Evolutionary conservation across 2,888 invertebrate genomes (phyloP).

Genomic region (Sarcophaga subvicina): DNA sequence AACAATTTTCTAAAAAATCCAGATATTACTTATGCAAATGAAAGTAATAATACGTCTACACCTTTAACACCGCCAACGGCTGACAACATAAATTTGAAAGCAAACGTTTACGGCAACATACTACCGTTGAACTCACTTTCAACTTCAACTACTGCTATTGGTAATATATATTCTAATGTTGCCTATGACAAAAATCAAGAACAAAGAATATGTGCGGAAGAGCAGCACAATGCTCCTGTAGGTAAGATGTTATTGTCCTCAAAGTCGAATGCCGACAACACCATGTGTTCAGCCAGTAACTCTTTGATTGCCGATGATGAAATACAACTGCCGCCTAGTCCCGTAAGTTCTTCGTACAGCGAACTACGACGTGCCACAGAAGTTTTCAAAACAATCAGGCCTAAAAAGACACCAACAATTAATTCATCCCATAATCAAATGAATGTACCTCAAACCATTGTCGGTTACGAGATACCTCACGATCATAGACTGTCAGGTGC

Average conservation of each 20-base stretch:
- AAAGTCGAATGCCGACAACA: conserved; percentile 30
- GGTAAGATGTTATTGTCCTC: conserved; percentile 82
- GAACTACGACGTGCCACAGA: conserved; percentile 92
- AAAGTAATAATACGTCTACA: conserved; percentile 23
- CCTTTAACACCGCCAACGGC: neutral
- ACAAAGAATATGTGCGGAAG: neutral
- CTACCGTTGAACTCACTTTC: neutral
- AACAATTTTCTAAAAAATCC: conserved; percentile 33
- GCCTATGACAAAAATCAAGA: conserved; percentile 33
- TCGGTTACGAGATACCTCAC: conserved; percentile 50
- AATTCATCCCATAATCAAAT: conserved; percentile 28
- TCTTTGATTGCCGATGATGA: conserved; percentile 83
- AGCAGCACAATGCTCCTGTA: conserved; percentile 84
- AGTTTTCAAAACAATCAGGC: conserved; percentile 79
- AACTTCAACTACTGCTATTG: neutral
- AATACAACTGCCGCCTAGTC: conserved; percentile 91
- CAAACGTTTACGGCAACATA: conserved; percentile 57
- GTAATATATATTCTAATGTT: conserved; percentile 66
- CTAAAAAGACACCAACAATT: conserved; percentile 30
- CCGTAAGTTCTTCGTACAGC: conserved; percentile 95
- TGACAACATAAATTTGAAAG: conserved; percentile 18
- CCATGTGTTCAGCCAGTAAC: conserved; percentile 13
- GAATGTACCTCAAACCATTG: conserved; percentile 32
- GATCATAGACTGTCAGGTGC: conserved; percentile 36
- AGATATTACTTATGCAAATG: conserved; percentile 52